Percentiles rank a stretch among this genome's conserved stretches.
phyloP scores from a whole-genome alignment of 2,888 invertebrate genomes.

The Frankliniella intonsa region DNA sequence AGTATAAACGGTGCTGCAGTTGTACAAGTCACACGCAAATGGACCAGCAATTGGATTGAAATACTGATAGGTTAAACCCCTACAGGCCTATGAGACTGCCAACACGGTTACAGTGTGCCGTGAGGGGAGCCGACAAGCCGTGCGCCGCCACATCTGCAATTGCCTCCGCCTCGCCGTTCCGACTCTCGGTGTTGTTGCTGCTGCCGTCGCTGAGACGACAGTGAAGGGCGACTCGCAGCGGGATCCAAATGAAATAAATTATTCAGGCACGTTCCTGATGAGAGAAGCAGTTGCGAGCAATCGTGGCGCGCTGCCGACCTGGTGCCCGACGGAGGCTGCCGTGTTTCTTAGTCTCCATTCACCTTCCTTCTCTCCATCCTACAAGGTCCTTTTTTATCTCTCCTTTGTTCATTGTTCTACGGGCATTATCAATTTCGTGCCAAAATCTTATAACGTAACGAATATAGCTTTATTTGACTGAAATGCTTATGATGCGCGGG shows the following conservation, averaged over 20 bases:
- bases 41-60: too few relatives aligned
- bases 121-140: too few relatives aligned
- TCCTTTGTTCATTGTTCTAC: too few relatives aligned
- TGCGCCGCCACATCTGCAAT: neutral
- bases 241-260: constrained; percentile 17
- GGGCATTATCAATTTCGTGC: too few relatives aligned
- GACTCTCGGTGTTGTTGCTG: neutral
- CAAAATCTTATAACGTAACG: too few relatives aligned
- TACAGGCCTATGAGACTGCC: too few relatives aligned
- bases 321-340: neutral
- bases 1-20: too few relatives aligned
- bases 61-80: too few relatives aligned
- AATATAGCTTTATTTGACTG: too few relatives aligned
- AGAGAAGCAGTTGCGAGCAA: neutral
- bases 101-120: too few relatives aligned
- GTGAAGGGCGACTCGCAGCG: neutral
- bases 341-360: neutral
- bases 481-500: too few relatives aligned
- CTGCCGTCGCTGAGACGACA: neutral
- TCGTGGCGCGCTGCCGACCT: neutral
- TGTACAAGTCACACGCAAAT: too few relatives aligned
- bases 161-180: neutral
- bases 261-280: neutral
- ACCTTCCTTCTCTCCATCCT: neutral
- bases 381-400: neutral